Conservation (phyloP, 2,797 vertebrate genomes). For the Cynodonichthys magdalenae region DNA sequence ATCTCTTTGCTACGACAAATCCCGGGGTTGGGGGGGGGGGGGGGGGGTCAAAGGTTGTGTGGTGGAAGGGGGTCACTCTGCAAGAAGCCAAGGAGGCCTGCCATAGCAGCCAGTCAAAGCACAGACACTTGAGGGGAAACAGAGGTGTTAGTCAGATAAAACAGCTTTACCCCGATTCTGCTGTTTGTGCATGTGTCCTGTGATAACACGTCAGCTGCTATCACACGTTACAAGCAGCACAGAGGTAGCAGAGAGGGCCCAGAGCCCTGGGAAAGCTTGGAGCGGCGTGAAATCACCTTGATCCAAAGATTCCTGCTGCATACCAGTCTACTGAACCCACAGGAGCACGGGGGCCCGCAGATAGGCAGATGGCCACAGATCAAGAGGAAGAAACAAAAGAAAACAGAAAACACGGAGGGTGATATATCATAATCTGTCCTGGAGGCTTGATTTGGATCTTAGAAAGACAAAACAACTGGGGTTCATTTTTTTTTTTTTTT, state of each 20-base stretch:
- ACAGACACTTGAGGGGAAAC: slow-evolving; percentile 69
- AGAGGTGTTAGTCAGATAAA: slow-evolving; percentile 72
- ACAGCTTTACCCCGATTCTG: slow-evolving; percentile 58
- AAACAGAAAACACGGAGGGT: slow-evolving; percentile 48
- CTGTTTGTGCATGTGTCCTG: slow-evolving; percentile 74
- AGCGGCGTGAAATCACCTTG: slow-evolving; percentile 85
- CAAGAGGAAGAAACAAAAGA: slow-evolving; percentile 47
- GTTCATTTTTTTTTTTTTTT: too few species aligned
- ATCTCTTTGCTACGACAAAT: slow-evolving; percentile 50
- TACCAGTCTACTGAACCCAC: slow-evolving; percentile 81
- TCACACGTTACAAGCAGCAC: slow-evolving; percentile 73
- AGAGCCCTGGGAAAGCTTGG: slow-evolving; percentile 82
- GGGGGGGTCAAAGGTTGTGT: slow-evolving; percentile 25
- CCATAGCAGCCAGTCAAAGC: slow-evolving; percentile 56
- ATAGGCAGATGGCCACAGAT: slow-evolving; percentile 73
- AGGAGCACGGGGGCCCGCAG: slow-evolving; percentile 70
- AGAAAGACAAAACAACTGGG: too few species aligned
- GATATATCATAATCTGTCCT: slow-evolving; percentile 58
- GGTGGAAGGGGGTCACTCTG: slow-evolving; percentile 19
- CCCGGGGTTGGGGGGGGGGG: too few species aligned
- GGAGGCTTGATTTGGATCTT: slow-evolving; percentile 58
- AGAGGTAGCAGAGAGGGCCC: slow-evolving; percentile 76
- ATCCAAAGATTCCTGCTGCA: slow-evolving; percentile 84
- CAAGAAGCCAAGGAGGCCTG: slow-evolving; percentile 51
- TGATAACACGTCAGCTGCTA: slow-evolving; percentile 80